Conservation (phyloP, 2,888 invertebrate species). For the Acrobasis repandana region DNA sequence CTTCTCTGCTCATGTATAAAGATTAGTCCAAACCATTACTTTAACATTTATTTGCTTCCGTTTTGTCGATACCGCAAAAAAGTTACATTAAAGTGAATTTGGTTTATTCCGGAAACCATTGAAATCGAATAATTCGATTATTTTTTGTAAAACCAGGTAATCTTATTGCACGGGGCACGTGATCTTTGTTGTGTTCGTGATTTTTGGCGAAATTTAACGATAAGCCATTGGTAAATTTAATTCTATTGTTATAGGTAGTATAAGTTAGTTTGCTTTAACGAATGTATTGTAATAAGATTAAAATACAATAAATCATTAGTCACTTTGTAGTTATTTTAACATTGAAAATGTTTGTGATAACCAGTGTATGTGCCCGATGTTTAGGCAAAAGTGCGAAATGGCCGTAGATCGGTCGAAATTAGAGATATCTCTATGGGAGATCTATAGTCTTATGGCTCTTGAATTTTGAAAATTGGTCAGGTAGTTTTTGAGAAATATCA, state of each 20-base stretch:
- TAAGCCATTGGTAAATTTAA: conserved; percentile 41
- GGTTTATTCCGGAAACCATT: conserved; percentile 67
- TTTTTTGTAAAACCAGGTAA: conserved; percentile 55
- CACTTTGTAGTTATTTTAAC: neutral
- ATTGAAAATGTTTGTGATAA: too few relatives aligned
- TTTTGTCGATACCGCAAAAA: conserved; percentile 50
- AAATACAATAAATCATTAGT: neutral
- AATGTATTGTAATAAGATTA: neutral
- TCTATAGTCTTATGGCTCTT: too few relatives aligned
- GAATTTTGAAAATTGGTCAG: too few relatives aligned
- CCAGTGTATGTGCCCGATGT: too few relatives aligned
- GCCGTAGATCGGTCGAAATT: too few relatives aligned
- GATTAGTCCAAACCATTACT: conserved; percentile 51
- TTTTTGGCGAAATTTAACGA: conserved; percentile 62
- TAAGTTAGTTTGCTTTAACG: conserved; percentile 3
- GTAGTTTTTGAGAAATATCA: too few relatives aligned
- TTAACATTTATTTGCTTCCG: conserved; percentile 57
- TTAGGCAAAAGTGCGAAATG: too few relatives aligned
- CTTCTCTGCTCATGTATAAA: conserved; percentile 43
- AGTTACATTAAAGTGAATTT: conserved; percentile 43
- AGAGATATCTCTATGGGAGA: too few relatives aligned
- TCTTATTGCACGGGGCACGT: conserved; percentile 74
- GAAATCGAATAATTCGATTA: conserved; percentile 54
- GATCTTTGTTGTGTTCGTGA: conserved; percentile 71
- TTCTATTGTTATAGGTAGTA: neutral